These are phyloP conservation scores for Drosophila gaucha DNA, from an alignment of 2,888 invertebrate genomes.

Conservation along the genomic window DNA sequence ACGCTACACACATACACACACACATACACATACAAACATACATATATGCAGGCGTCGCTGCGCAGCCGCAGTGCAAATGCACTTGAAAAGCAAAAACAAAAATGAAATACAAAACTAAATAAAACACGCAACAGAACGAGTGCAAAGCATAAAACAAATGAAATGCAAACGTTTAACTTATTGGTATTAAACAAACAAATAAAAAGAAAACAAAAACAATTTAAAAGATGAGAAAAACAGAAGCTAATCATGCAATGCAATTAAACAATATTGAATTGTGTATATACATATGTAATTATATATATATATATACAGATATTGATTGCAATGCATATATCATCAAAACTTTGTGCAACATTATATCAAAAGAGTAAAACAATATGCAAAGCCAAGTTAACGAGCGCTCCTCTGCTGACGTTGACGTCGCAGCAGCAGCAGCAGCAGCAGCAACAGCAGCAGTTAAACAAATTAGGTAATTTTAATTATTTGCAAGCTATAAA, in stretches of 20 bases:
- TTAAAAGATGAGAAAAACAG: constrained; percentile 17
- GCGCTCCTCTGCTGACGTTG: constrained; percentile 21
- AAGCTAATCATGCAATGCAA: constrained; percentile 56
- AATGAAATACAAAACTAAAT: constrained; percentile 19
- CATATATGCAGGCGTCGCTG: constrained; percentile 9
- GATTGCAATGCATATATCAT: constrained; percentile 42
- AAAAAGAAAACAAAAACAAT: constrained; percentile 12
- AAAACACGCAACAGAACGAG: constrained; percentile 14
- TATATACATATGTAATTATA: constrained; percentile 33
- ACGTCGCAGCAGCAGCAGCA: constrained; percentile 6
- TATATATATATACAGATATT: constrained; percentile 24
- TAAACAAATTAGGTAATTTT: constrained; percentile 30
- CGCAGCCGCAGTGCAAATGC: constrained; percentile 30
- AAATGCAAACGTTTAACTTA: constrained; percentile 38
- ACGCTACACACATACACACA: constrained; percentile 14
- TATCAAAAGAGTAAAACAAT: constrained; percentile 34
- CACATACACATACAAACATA: constrained; percentile 1
- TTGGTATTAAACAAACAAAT: constrained; percentile 43
- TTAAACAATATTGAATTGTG: constrained; percentile 51
- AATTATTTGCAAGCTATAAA: constrained; percentile 32
- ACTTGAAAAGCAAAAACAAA: constrained; percentile 8
- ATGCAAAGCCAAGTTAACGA: constrained; percentile 11
- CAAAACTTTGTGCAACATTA: constrained; percentile 75
- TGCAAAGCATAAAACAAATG: constrained; percentile 5
- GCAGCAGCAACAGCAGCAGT: constrained; percentile 6